Percentiles rank a stretch among this genome's conserved stretches.
Conservation (phyloP, 2,113 vertebrate genomes). For the Chionis minor region DNA sequence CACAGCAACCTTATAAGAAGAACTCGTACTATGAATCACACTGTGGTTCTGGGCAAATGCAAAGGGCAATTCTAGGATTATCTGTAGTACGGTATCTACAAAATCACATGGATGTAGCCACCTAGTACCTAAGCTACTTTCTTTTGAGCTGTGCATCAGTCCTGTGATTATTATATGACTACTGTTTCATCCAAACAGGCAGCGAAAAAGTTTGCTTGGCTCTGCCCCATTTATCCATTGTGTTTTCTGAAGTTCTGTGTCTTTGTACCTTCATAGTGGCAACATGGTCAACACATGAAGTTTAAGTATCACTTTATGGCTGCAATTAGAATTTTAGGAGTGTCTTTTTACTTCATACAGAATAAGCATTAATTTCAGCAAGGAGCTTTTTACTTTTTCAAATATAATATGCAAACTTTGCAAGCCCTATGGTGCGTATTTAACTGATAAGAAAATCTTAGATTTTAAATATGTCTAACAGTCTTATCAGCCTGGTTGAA, state of each 20-base stretch:
- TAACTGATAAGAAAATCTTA: not conserved
- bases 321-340: not conserved
- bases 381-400: not conserved
- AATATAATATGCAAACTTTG: not conserved
- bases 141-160: not conserved
- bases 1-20: not conserved
- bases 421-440: not conserved
- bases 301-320: not conserved
- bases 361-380: not conserved
- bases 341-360: not conserved
- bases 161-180: not conserved
- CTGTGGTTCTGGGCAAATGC: not conserved
- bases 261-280: not conserved
- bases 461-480: not conserved
- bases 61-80: not conserved
- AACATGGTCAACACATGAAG: not conserved
- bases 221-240: not conserved
- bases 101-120: not conserved
- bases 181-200: not conserved
- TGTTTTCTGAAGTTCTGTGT: not conserved
- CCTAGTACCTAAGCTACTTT: not conserved
- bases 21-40: not conserved
- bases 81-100: no score
- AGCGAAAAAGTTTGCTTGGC: not conserved
- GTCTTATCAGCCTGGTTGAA: not conserved